Conservation (phyloP, 2,113 vertebrate genomes). For the Myiopsitta monachus region DNA sequence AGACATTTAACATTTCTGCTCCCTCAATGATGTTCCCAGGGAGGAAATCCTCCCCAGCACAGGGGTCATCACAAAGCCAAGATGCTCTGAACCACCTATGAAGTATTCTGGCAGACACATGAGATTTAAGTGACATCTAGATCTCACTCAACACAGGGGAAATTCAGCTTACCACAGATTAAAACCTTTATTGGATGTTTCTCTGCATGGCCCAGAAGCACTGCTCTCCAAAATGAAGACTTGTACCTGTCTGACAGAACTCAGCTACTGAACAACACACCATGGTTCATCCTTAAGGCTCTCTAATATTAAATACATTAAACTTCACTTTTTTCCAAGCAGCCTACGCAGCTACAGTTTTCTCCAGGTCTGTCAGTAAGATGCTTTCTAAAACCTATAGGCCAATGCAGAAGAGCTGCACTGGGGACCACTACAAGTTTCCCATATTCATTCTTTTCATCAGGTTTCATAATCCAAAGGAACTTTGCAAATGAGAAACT, state of each 20-base stretch:
- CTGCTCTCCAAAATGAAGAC: not conserved
- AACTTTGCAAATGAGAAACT: not conserved
- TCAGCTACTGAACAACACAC: not conserved
- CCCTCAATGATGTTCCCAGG: not conserved
- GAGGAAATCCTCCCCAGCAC: not conserved
- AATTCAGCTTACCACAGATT: not conserved
- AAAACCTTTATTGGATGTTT: constrained; percentile 26
- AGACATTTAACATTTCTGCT: not conserved
- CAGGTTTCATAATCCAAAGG: not conserved
- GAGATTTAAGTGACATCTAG: not conserved
- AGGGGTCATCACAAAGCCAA: not conserved
- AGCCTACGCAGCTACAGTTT: not conserved
- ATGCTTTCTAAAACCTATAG: not conserved
- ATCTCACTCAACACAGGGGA: not conserved
- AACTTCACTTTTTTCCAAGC: not conserved
- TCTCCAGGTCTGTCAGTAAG: not conserved
- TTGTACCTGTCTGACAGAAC: not conserved
- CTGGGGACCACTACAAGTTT: not conserved
- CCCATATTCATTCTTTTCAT: not conserved
- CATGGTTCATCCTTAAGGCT: not conserved
- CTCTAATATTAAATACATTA: not conserved
- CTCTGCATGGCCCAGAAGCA: not conserved
- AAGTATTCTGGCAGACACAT: not conserved
- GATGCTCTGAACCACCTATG: not conserved
- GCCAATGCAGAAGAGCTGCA: not conserved